A percentile compares a stretch with the other conserved stretches of the same genome.
Conservation (phyloP, 2,113 vertebrate genomes). For the Colossoma macropomum region DNA sequence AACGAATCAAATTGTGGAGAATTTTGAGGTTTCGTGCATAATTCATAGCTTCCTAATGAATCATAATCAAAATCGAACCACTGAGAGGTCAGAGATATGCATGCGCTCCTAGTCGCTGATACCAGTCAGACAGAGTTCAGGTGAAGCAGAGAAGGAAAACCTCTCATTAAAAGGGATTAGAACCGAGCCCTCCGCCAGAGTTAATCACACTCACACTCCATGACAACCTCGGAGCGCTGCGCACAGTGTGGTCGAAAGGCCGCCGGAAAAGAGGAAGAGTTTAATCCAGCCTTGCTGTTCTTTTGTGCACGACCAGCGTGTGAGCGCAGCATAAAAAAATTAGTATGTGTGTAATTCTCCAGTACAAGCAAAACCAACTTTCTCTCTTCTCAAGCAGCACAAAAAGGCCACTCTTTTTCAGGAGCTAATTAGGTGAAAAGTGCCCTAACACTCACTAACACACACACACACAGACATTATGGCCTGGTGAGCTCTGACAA, state of each 20-base stretch:
- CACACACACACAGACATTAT: conserved; percentile 40
- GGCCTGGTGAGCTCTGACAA: conserved; percentile 36
- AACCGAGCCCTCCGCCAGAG: neutral
- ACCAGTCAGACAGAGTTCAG: no score
- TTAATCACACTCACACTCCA: conserved; percentile 36
- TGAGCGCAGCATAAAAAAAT: conserved; percentile 31
- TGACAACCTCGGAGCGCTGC: conserved; percentile 27
- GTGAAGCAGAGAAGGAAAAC: neutral
- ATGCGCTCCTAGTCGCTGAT: neutral
- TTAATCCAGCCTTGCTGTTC: conserved; percentile 26
- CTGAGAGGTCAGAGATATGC: neutral
- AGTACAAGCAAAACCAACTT: conserved; percentile 2
- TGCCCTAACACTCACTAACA: conserved; percentile 23
- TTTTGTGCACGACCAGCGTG: conserved; percentile 10
- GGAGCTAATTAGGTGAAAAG: conserved; percentile 43
- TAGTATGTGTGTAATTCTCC: conserved; percentile 20
- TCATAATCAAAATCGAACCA: neutral
- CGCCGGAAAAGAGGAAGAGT: conserved; percentile 31
- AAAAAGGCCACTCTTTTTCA: conserved; percentile 4
- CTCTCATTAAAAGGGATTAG: conserved; percentile 24
- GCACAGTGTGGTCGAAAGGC: neutral
- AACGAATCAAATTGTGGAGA: no score
- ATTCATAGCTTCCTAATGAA: neutral
- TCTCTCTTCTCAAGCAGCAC: conserved; percentile 15
- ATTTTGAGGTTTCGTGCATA: no score